phyloP scores from a whole-genome alignment of 2,113 vertebrate species.

The Mohoua ochrocephala region DNA sequence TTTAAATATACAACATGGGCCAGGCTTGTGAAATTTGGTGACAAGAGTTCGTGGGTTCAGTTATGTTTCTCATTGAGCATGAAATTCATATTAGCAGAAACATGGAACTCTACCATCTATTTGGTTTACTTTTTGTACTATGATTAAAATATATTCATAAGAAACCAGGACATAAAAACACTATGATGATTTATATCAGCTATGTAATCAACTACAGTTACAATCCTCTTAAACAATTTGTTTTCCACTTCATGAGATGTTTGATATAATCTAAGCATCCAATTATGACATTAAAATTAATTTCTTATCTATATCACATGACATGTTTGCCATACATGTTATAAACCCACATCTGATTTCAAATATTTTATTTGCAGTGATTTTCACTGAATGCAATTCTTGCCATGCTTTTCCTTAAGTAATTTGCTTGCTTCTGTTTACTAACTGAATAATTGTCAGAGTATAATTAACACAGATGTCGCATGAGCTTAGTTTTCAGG shows the following conservation, averaged over 20 bases:
- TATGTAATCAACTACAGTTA: not conserved
- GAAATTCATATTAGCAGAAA: not conserved
- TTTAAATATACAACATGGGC: not conserved
- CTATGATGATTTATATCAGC: not conserved
- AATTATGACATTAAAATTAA: not conserved
- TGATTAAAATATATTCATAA: not conserved
- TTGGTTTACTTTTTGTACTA: not conserved
- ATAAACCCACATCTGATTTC: not conserved
- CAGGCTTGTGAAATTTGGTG: not conserved
- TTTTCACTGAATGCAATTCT: constrained; percentile 18
- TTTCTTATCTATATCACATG: not conserved
- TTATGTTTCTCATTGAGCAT: not conserved
- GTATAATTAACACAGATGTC: constrained; percentile 68
- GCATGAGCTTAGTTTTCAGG: constrained; percentile 33
- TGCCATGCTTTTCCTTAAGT: constrained; percentile 30
- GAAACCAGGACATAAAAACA: not conserved
- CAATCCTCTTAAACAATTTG: not conserved
- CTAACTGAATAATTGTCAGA: constrained; percentile 63
- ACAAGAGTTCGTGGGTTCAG: not conserved
- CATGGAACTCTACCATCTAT: not conserved
- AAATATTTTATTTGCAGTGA: constrained; percentile 46
- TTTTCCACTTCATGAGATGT: not conserved
- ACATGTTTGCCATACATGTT: not conserved
- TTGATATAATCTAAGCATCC: not conserved
- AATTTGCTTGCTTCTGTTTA: constrained; percentile 54